These are phyloP conservation scores for Coregonus ussuriensis DNA, from an alignment of 2,797 vertebrate genomes.

Conservation along the genomic window DNA sequence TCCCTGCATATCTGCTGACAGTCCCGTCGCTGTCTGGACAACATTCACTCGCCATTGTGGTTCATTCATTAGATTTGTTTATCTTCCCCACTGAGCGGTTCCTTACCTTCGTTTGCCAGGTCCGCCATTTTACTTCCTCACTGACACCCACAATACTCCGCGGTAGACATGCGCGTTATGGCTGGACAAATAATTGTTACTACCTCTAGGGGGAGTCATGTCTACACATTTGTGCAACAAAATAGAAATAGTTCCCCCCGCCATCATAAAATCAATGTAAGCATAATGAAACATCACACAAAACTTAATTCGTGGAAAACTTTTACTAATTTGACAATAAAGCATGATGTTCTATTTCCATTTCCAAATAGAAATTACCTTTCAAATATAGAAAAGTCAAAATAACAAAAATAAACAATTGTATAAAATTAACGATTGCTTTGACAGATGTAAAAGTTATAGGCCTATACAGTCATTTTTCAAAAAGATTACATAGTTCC, in stretches of 20 bases:
- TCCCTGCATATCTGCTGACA: not conserved
- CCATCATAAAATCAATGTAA: not conserved
- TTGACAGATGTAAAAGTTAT: not conserved
- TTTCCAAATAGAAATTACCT: not conserved
- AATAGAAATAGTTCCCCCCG: not conserved
- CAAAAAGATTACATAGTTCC: not conserved
- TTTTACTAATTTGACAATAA: constrained; percentile 4
- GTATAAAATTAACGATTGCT: not conserved
- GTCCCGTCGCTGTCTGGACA: not conserved
- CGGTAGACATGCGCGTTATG: constrained; percentile 52
- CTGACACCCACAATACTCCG: constrained; percentile 78
- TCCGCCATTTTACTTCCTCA: constrained; percentile 86
- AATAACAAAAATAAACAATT: not conserved
- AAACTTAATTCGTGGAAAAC: not conserved
- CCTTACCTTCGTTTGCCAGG: constrained; percentile 84
- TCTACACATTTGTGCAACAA: not conserved
- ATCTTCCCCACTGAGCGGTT: constrained; percentile 14
- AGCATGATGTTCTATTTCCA: not conserved
- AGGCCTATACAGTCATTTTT: not conserved
- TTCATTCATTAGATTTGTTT: constrained; percentile 22
- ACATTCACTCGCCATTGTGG: not conserved
- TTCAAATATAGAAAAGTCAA: not conserved
- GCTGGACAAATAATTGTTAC: not conserved
- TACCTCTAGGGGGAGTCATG: not conserved
- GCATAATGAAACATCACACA: not conserved